These are phyloP conservation scores for Hirtodrosophila histrioides DNA, from an alignment of 2,888 invertebrate genomes.

Conservation along the genomic window DNA sequence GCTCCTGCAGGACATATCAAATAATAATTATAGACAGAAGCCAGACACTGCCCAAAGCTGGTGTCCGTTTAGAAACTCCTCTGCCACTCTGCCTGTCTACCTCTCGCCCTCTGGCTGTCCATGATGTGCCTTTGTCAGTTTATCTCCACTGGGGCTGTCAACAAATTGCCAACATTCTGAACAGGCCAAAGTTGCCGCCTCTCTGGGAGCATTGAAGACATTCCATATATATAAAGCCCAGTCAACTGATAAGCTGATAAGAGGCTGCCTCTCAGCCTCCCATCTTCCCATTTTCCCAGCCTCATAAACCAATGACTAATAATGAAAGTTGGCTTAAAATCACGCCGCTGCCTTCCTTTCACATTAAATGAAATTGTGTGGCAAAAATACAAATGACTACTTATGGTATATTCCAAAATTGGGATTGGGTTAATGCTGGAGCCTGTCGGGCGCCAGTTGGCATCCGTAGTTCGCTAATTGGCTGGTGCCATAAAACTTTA, in stretches of 20 bases:
- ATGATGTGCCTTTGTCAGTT: conserved; percentile 19
- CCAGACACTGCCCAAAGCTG: conserved; percentile 11
- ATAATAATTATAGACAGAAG: conserved; percentile 49
- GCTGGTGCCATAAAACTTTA: conserved; percentile 70
- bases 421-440: conserved; percentile 2
- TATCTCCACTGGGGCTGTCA: conserved; percentile 49
- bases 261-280: not conserved
- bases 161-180: conserved; percentile 49
- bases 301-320: conserved; percentile 32
- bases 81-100: not conserved
- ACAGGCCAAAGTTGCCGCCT: conserved; percentile 16
- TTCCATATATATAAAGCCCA: conserved; percentile 20
- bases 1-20: conserved; percentile 31
- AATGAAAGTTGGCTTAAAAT: conserved; percentile 36
- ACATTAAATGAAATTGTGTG: conserved; percentile 36
- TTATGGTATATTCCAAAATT: conserved; percentile 11
- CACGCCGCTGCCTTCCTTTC: conserved; percentile 11
- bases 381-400: conserved; percentile 25
- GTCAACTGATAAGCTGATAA: conserved; percentile 55
- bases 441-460: conserved; percentile 46
- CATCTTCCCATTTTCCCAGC: not conserved
- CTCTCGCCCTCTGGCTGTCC: not conserved
- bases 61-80: conserved; percentile 1
- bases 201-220: conserved; percentile 4
- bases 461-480: conserved; percentile 65